phyloP scores from a whole-genome alignment of 2,888 invertebrate species.

The Agriopis marginaria region DNA sequence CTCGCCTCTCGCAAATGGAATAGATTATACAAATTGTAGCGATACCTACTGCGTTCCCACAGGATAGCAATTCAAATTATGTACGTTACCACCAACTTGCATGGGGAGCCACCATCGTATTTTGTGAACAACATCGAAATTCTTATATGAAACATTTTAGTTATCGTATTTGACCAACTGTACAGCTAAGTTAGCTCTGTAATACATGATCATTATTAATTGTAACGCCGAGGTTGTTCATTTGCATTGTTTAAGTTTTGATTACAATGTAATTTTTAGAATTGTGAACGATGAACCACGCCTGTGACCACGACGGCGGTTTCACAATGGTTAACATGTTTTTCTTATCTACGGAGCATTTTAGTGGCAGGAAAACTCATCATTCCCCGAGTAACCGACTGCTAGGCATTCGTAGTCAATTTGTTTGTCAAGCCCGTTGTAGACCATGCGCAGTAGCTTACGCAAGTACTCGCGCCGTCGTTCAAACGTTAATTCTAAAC shows the following conservation, averaged over 20 bases:
- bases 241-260: conserved; percentile 15
- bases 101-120: not conserved
- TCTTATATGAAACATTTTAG: not conserved
- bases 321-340: too few relatives aligned
- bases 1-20: conserved; percentile 56
- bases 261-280: not conserved
- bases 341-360: too few relatives aligned
- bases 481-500: too few relatives aligned
- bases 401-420: too few relatives aligned
- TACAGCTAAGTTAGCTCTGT: not conserved
- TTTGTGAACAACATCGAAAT: not conserved
- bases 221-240: conserved; percentile 17
- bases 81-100: not conserved
- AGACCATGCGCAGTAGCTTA: too few relatives aligned
- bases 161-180: too few relatives aligned
- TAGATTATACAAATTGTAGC: conserved; percentile 57
- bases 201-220: conserved; percentile 38
- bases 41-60: conserved; percentile 47
- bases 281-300: too few relatives aligned
- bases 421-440: too few relatives aligned
- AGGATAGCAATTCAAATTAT: conserved; percentile 37
- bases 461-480: too few relatives aligned
- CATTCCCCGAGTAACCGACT: too few relatives aligned
- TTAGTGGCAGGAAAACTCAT: too few relatives aligned
- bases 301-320: too few relatives aligned